A percentile compares a stretch with the other conserved stretches of the same genome.
Conservation (phyloP, 1,140 invertebrate species). For the Tribolium madens region DNA sequence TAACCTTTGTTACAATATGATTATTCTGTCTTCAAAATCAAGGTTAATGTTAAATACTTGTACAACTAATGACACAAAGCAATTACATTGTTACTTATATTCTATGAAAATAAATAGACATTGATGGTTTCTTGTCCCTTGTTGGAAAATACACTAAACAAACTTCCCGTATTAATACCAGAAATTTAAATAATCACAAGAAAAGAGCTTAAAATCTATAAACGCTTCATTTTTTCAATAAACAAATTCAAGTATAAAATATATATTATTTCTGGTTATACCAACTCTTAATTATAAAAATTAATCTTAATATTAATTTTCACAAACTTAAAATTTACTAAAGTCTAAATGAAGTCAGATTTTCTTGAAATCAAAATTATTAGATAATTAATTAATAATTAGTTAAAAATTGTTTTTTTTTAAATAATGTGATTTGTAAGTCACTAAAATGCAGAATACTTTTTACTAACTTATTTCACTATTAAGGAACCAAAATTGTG, state of each 20-base stretch:
- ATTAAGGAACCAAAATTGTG: too few relatives aligned
- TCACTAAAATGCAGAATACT: too few relatives aligned
- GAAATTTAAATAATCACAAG: background rate
- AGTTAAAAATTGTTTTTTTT: too few relatives aligned
- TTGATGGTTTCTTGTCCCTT: background rate
- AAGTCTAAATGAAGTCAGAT: too few relatives aligned
- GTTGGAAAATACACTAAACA: background rate
- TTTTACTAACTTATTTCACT: too few relatives aligned
- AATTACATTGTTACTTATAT: slow-evolving; percentile 8
- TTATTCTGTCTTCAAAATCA: slow-evolving; percentile 3
- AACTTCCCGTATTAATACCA: background rate
- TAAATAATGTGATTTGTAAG: too few relatives aligned
- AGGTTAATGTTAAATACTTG: slow-evolving; percentile 1
- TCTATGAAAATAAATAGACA: background rate
- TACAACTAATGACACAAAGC: background rate
- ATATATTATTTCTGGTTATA: too few relatives aligned
- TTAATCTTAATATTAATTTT: too few relatives aligned
- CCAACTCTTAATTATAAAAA: too few relatives aligned
- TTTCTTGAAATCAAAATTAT: too few relatives aligned
- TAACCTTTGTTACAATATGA: background rate
- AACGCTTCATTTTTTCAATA: background rate
- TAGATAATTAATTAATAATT: too few relatives aligned
- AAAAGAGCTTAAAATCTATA: background rate
- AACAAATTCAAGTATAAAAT: background rate
- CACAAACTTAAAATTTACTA: too few relatives aligned